These are phyloP conservation scores for human DNA, from an alignment of 2,113 vertebrate species.

Conservation along the genomic window DNA sequence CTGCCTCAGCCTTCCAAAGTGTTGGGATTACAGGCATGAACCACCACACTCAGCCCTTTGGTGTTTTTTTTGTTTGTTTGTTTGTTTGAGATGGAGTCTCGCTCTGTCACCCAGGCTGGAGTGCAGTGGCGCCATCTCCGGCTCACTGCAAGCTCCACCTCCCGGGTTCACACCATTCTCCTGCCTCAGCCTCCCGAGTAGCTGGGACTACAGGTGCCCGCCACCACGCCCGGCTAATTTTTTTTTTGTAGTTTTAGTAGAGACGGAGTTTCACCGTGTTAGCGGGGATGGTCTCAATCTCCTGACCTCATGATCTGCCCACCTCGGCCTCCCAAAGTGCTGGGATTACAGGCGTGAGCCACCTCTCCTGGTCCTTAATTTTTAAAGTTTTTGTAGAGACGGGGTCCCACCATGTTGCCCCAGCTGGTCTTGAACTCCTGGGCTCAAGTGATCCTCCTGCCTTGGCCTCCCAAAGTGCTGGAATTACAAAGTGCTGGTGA, in stretches of 20 bases:
- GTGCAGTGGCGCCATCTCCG: not conserved
- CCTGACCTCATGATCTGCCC: too few species aligned
- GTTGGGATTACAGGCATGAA: too few species aligned
- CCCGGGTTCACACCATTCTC: not conserved
- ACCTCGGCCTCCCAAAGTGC: too few species aligned
- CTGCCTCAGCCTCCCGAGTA: not conserved
- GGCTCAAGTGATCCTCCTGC: too few species aligned
- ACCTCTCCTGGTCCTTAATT: not conserved
- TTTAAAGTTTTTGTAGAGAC: not conserved
- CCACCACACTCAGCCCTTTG: not conserved
- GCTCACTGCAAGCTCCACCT: not conserved
- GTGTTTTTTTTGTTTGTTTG: not conserved
- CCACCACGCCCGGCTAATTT: not conserved
- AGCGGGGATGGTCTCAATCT: too few species aligned
- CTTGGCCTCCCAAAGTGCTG: not conserved
- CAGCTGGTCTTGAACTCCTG: not conserved
- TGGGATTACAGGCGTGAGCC: too few species aligned
- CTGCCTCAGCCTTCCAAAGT: too few species aligned
- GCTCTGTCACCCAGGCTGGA: not conserved
- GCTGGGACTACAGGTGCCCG: not conserved
- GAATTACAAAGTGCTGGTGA: not conserved
- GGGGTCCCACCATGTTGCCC: not conserved
- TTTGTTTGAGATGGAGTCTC: too few species aligned
- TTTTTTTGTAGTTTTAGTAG: too few species aligned
- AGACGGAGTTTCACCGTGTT: too few species aligned